phyloP scores from a whole-genome alignment of 2,113 vertebrate species.

The Rhinoptilus africanus region DNA sequence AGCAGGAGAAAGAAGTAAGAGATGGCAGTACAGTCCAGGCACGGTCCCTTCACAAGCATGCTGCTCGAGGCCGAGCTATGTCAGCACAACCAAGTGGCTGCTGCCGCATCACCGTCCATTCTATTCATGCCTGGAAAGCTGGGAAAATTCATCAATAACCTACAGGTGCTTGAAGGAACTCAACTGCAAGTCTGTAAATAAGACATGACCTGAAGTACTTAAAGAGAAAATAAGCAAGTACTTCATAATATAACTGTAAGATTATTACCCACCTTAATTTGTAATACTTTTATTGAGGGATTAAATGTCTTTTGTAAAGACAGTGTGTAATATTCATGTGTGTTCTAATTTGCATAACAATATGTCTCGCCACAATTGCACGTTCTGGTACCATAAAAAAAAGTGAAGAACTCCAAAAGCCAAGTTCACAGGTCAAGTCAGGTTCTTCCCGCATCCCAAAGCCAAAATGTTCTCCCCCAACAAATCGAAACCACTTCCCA shows the following conservation, averaged over 20 bases:
- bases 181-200: background rate
- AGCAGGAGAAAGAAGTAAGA: background rate
- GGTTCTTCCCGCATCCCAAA: background rate
- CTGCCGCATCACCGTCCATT: background rate
- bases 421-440: background rate
- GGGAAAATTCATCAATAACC: background rate
- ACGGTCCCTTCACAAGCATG: accelerated
- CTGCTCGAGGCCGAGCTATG: background rate
- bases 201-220: background rate
- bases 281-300: background rate
- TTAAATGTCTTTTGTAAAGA: background rate
- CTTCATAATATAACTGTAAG: background rate
- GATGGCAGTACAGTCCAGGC: background rate
- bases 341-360: background rate
- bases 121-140: background rate
- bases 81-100: background rate
- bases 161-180: background rate
- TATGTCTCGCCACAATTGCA: background rate
- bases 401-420: background rate
- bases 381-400: background rate
- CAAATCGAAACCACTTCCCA: background rate
- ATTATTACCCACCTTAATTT: background rate
- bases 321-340: background rate
- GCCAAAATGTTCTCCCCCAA: background rate
- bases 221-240: background rate